Conservation (phyloP, 2,888 invertebrate species). For the Tenthredo distinguenda region DNA sequence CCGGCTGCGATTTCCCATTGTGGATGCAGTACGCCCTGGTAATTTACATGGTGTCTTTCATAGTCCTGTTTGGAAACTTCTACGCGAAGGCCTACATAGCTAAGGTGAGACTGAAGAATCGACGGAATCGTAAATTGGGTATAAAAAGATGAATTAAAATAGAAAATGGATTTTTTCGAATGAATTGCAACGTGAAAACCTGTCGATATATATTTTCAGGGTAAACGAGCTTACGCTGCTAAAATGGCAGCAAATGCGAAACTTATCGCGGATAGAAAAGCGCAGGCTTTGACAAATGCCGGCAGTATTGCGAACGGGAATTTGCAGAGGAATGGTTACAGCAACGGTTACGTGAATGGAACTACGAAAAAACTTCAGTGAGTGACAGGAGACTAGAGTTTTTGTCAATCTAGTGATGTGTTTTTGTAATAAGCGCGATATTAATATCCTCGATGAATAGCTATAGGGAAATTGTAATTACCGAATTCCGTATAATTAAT, state of each 20-base stretch:
- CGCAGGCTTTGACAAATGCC: constrained; percentile 3
- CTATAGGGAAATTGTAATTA: background rate
- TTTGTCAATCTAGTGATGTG: constrained; percentile 29
- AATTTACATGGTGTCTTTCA: constrained; percentile 92
- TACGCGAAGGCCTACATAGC: constrained; percentile 90
- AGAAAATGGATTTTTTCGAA: background rate
- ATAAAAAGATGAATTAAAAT: background rate
- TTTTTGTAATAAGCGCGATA: background rate
- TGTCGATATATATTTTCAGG: constrained; percentile 62
- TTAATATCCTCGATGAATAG: constrained; percentile 7
- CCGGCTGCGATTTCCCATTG: constrained; percentile 92
- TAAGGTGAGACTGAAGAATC: constrained; percentile 79
- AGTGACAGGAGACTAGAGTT: constrained; percentile 52
- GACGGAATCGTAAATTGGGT: too few species aligned
- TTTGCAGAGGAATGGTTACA: constrained; percentile 65
- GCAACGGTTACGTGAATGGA: constrained; percentile 72
- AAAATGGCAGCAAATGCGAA: constrained; percentile 63
- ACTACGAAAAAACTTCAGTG: constrained; percentile 70
- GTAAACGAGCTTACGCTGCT: constrained; percentile 73
- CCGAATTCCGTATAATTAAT: background rate
- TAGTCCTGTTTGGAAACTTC: constrained; percentile 92
- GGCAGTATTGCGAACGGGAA: constrained; percentile 57
- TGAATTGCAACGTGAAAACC: background rate
- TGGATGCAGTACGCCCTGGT: constrained; percentile 95
- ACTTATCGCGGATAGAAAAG: constrained; percentile 50